Evolutionary conservation across 37 sponge, comb jelly and placozoan genomes (phyloP), one percentile per base, ranked within the genome.

Genomic region (Aphrocallistes beatrix): DNA sequence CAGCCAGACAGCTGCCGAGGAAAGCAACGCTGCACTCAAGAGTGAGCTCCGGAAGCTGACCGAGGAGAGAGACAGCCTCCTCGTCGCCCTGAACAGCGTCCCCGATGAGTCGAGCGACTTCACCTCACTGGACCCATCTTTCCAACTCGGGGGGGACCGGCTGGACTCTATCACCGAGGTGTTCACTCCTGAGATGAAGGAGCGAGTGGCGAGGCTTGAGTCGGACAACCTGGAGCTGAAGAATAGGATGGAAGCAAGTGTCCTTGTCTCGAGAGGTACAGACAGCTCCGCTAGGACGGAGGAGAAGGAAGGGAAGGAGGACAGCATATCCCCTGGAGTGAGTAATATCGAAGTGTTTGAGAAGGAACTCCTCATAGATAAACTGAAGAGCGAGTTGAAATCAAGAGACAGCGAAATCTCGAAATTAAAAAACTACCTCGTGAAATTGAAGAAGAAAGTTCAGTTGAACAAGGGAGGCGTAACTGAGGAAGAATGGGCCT

Each of bases 101-200:
- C 21, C 75, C 34, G 75, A 60, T 3, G 75, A 60, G 6, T 30
- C 75, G 6, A 60, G 34, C 75, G n/a, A n/a, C n/a, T 13, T 60
- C 25, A 19, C n/a, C 25, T 60, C 75, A 25, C 75, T 60, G 34
- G 75, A 60, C 6, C 1, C 21, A 6, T 60, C 75, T 3, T 30
- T 60, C 17, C 75, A 32, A 30, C n/a, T n/a, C n/a, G 28, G 28
- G 8, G 75, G 75, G 6, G 75, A 60, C 75, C 10, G 75, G 34
- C 75, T 60, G 3, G 75, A 60, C 75, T 60, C 75, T 25, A 60
- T 60, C 34, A 60, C 75, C 6, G 75, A 60, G n/a, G 75, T 60
- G 34, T 60, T 60, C 75, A 60, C 75, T 19, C 75, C 75, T 13
- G 75, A 60, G 75, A 60, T 60, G 75, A 60, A 60, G 34, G 75